These are phyloP conservation scores for Actenoides hombroni DNA, from an alignment of 2,113 vertebrate genomes.

Conservation along the genomic window DNA sequence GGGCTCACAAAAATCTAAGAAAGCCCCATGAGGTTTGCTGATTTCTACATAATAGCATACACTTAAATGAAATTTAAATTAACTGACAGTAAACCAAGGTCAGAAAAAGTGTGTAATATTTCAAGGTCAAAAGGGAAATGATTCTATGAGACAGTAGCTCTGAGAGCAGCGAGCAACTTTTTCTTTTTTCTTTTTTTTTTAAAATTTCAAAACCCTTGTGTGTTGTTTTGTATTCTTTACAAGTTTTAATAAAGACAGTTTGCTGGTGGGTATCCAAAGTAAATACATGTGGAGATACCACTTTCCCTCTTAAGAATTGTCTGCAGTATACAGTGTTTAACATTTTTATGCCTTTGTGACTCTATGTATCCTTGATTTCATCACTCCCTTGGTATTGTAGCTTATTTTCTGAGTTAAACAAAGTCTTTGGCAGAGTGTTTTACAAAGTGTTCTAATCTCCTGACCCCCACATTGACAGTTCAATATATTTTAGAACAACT, in stretches of 20 bases:
- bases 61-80: background rate
- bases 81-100: background rate
- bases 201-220: background rate
- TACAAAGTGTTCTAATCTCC: conserved; percentile 65
- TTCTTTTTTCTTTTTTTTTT: background rate
- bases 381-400: conserved; percentile 40
- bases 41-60: background rate
- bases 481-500: conserved; percentile 74
- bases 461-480: conserved; percentile 70
- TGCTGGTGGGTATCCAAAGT: conserved; percentile 15
- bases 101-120: background rate
- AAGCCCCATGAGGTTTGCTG: background rate
- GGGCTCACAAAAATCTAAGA: background rate
- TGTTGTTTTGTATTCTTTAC: conserved; percentile 15
- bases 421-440: conserved; percentile 50
- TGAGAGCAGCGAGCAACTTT: background rate
- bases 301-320: background rate
- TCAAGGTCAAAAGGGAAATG: conserved; percentile 12
- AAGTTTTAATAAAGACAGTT: conserved; percentile 46
- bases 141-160: background rate
- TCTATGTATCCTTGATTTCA: conserved; percentile 62
- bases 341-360: conserved; percentile 52
- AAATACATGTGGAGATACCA: background rate
- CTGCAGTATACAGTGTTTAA: conserved; percentile 32
- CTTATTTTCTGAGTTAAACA: conserved; percentile 73